Base-by-base conservation (phyloP, 2,888 invertebrate species). In the Neuroscelio doddi region DNA sequence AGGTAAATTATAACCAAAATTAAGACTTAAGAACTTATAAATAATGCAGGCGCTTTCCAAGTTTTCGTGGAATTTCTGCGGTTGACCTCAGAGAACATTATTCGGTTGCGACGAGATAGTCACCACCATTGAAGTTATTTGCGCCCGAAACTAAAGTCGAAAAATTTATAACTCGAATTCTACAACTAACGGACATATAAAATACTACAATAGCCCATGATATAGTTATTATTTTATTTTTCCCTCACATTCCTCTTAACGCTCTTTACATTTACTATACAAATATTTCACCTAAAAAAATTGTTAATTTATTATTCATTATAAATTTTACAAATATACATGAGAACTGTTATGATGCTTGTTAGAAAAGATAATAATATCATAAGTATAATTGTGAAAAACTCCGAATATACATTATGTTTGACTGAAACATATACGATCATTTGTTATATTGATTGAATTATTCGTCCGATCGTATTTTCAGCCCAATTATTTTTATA, bases 31-130 rank as follows among this genome's bases (percentile, higher is more conserved):
- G 51, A 59, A 56, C 53, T 65, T 26, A 47, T 29, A 32, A 47
- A 24, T 15, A 44, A 46, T 46, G 38, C 50, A 34, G 26, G 38
- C 24, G 39, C 30, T 24, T 38, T 34, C 14, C 53, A 41, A 56
- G 49, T 57, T 59, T 41, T 24, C 17, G 26, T 32, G 16, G 24
- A 52, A 66, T 66, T 66, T 46, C 55, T 34, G 58, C 44, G 62
- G 66, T 47, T 58, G 58, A 66, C 66, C 66, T 53, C 62, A 24
- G 44, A 66, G 57, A 57, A 66, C 61, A 62, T 57, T 66, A 62
- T 62, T 66, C 49, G 49, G 53, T 41, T 27, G 53, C 56, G 51
- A 56, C 61, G 55, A 61, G 52, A 65, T 61, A 49, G 56, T 53
- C 56, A 61, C 32, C 32, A 17, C 32, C 39, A 30, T 24, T 32